Conservation (phyloP, 2,888 invertebrate genomes). For the Nomada ferruginata region DNA sequence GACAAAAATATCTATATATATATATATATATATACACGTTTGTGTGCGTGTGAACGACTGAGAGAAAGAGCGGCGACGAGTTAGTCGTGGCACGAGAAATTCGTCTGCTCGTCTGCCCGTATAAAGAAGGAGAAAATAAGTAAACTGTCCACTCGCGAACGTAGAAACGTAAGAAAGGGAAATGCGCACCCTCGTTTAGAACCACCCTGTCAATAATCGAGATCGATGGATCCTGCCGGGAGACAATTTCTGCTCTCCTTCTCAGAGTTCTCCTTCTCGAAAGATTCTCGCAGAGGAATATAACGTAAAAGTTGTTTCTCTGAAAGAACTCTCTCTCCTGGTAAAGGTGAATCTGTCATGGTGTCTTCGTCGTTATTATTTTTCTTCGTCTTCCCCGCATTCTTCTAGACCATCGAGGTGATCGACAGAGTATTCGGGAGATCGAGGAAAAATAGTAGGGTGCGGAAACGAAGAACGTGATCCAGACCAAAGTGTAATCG, state of each 20-base stretch:
- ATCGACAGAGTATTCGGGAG: no score
- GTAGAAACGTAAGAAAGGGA: neutral
- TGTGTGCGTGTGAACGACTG: neutral
- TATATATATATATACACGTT: neutral
- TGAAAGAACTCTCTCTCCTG: no score
- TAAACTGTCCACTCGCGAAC: slow-evolving; percentile 19
- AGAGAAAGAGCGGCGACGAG: neutral
- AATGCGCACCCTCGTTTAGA: neutral
- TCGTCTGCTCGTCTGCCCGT: slow-evolving; percentile 17
- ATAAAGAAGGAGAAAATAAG: neutral
- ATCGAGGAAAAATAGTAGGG: no score
- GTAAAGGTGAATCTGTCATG: no score
- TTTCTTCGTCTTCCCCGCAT: no score
- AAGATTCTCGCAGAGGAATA: no score
- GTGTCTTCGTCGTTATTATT: no score
- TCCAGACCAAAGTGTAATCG: no score
- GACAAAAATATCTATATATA: neutral
- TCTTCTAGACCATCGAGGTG: no score
- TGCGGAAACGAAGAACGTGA: no score
- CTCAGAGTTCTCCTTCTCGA: neutral
- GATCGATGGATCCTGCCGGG: neutral
- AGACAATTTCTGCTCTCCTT: neutral
- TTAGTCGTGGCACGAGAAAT: neutral
- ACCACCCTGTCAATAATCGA: slow-evolving; percentile 9
- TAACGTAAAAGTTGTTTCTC: no score